phyloP scores from a whole-genome alignment of 2,888 invertebrate species.

The Myathropa florea region DNA sequence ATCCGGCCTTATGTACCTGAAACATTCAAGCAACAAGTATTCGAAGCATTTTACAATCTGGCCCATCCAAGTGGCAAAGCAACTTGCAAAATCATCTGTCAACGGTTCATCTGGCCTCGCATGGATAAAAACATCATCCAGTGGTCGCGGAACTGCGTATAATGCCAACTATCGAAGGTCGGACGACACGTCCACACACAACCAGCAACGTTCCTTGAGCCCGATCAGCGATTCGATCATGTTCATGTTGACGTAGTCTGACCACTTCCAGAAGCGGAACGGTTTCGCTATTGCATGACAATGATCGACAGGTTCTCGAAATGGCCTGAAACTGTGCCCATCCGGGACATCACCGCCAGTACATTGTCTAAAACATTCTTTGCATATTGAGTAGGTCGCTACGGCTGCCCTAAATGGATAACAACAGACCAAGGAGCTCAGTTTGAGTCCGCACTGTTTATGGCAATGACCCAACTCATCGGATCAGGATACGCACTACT shows the following conservation, averaged over 20 bases:
- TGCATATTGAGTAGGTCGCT: slow-evolving; percentile 16
- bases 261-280: slow-evolving; percentile 11
- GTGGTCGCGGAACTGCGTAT: neutral
- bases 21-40: neutral
- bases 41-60: slow-evolving; percentile 27
- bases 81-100: slow-evolving; percentile 22
- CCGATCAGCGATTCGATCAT: slow-evolving; percentile 39
- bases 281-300: slow-evolving; percentile 9
- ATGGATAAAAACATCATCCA: slow-evolving; percentile 40
- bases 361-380: slow-evolving; percentile 17
- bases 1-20: neutral
- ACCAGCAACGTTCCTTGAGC: neutral
- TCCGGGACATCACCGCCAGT: slow-evolving; percentile 66
- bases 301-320: slow-evolving; percentile 67
- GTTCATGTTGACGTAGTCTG: slow-evolving; percentile 32
- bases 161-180: neutral
- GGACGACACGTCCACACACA: neutral
- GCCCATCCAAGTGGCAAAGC: slow-evolving; percentile 37
- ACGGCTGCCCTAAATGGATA: slow-evolving; percentile 5
- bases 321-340: slow-evolving; percentile 71
- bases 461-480: slow-evolving; percentile 5
- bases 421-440: slow-evolving; percentile 31
- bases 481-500: slow-evolving; percentile 35
- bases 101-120: slow-evolving; percentile 54
- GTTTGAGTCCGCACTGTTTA: slow-evolving; percentile 23